Conservation (phyloP, 1,140 invertebrate genomes). For the Latrodectus geometricus region DNA sequence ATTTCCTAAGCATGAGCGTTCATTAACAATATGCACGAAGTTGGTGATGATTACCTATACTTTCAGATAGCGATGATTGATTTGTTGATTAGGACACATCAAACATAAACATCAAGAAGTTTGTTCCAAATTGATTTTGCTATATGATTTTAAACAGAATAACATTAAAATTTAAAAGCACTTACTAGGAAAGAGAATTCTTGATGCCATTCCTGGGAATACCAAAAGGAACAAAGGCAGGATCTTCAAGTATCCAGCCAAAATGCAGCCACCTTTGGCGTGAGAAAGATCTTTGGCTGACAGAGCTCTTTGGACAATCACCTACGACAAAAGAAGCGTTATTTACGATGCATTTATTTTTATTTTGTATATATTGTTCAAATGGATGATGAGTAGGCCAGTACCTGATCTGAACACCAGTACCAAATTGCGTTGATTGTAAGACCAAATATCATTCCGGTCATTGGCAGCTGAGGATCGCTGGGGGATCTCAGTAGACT, state of each 20-base stretch:
- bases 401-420: constrained; percentile 74
- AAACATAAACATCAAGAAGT: no score
- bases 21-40: no score
- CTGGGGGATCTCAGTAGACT: constrained; percentile 67
- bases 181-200: constrained; percentile 71
- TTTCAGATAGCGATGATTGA: no score
- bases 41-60: no score
- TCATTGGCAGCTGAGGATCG: constrained; percentile 70
- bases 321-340: constrained; percentile 65
- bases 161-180: no score
- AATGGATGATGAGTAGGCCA: neutral
- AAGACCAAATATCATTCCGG: constrained; percentile 72
- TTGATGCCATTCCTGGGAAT: constrained; percentile 73
- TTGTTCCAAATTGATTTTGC: no score
- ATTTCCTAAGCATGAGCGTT: no score
- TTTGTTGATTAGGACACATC: no score
- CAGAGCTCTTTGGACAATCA: constrained; percentile 73
- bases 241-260: constrained; percentile 73
- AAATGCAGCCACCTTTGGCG: constrained; percentile 72
- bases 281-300: constrained; percentile 73
- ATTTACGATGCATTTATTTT: neutral
- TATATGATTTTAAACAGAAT: no score
- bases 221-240: constrained; percentile 73
- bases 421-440: constrained; percentile 73
- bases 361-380: no score